Percentiles rank a stretch among this genome's conserved stretches.
Evolutionary conservation across 2,113 vertebrate genomes (phyloP).

Genomic region (Potamarius usumacintae): DNA sequence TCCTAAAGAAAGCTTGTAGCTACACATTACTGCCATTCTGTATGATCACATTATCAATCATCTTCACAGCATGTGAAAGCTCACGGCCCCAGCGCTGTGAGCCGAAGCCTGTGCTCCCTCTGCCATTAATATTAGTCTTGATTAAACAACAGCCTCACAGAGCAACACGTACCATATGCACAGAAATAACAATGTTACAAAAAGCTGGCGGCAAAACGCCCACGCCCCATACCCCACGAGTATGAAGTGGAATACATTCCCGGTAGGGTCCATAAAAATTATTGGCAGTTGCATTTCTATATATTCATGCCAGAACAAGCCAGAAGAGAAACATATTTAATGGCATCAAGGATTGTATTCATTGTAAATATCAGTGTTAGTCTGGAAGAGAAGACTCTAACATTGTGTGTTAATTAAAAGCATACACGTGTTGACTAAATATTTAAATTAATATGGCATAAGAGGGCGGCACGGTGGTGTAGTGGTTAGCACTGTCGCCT

Average conservation of each 20-base stretch:
- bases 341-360: neutral
- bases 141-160: slow-evolving; percentile 25
- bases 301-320: neutral
- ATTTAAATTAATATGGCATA: neutral
- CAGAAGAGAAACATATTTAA: neutral
- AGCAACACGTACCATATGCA: slow-evolving; percentile 19
- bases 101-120: neutral
- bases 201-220: neutral
- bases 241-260: neutral
- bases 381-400: neutral
- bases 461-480: too few species aligned
- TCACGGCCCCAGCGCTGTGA: slow-evolving; percentile 21
- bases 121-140: slow-evolving; percentile 19
- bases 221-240: neutral
- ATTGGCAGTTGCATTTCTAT: neutral
- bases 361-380: neutral
- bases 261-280: neutral
- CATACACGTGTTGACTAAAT: neutral
- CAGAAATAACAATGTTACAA: neutral
- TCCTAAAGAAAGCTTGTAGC: slow-evolving; percentile 8
- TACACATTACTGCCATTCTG: slow-evolving; percentile 30
- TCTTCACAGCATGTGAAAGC: slow-evolving; percentile 4
- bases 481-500: too few species aligned
- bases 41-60: slow-evolving; percentile 29
- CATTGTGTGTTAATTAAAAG: neutral